Percentiles rank a stretch among this genome's conserved stretches.
Conservation (phyloP, 2,888 invertebrate genomes). For the Netelia inedita region DNA sequence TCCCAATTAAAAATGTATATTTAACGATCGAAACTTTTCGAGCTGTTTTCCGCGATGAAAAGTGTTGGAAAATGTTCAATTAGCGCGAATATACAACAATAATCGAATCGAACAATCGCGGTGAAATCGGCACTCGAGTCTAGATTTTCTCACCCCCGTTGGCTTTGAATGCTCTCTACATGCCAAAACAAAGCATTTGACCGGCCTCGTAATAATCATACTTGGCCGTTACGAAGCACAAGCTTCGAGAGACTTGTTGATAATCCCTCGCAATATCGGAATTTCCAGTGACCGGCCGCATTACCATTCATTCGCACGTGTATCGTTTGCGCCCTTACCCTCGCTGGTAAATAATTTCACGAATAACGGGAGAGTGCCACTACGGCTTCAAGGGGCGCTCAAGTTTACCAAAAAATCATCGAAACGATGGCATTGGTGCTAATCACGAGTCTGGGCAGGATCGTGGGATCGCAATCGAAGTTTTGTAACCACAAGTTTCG, state of each 20-base stretch:
- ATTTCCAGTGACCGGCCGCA: too few relatives aligned
- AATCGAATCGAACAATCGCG: too few relatives aligned
- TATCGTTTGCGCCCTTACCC: not conserved
- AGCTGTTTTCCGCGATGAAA: not conserved
- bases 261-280: too few relatives aligned
- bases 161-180: not conserved
- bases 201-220: not conserved
- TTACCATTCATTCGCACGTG: conserved; percentile 36
- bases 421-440: conserved; percentile 40
- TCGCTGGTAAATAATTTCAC: conserved; percentile 33
- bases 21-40: not conserved
- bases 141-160: not conserved
- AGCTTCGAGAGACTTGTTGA: not conserved
- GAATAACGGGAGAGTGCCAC: conserved; percentile 44
- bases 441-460: conserved; percentile 46
- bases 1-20: not conserved
- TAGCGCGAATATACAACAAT: not conserved
- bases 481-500: conserved; percentile 58
- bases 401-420: conserved; percentile 32
- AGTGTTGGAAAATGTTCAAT: not conserved
- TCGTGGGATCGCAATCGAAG: conserved; percentile 48
- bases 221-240: not conserved
- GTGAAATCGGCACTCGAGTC: not conserved
- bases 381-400: conserved; percentile 38
- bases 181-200: not conserved